These are phyloP conservation scores for Lipophrys pholis DNA, from an alignment of 2,113 vertebrate genomes.

Conservation along the genomic window DNA sequence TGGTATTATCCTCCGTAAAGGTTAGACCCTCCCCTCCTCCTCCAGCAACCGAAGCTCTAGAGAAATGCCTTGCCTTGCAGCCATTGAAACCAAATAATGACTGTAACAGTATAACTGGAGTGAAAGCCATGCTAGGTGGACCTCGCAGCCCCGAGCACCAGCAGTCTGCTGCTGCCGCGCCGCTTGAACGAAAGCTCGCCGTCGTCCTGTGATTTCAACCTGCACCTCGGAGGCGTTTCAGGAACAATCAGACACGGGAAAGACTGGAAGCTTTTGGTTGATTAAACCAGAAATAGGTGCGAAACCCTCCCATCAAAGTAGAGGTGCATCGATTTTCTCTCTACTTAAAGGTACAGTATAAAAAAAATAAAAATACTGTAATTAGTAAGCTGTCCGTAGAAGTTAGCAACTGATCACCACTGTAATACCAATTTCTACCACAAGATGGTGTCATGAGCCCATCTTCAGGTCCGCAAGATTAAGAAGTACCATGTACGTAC, in stretches of 20 bases:
- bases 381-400: too few relatives aligned
- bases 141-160: slow-evolving; percentile 7
- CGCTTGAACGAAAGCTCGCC: slow-evolving; percentile 23
- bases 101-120: slow-evolving; percentile 46
- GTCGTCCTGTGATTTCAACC: slow-evolving; percentile 40
- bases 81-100: slow-evolving; percentile 17
- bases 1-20: slow-evolving; percentile 20
- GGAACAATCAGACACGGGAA: slow-evolving; percentile 67
- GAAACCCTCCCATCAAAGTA: slow-evolving; percentile 8
- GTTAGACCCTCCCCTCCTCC: slow-evolving; percentile 11
- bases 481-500: too few relatives aligned
- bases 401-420: too few relatives aligned
- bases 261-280: slow-evolving; percentile 24
- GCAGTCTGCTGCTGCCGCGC: slow-evolving; percentile 10
- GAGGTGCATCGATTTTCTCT: not conserved
- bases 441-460: too few relatives aligned
- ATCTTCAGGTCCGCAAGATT: too few relatives aligned
- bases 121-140: slow-evolving; percentile 53
- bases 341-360: too few relatives aligned
- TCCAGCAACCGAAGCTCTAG: slow-evolving; percentile 65
- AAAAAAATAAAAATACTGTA: too few relatives aligned
- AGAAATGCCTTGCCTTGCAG: slow-evolving; percentile 30
- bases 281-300: not conserved
- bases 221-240: slow-evolving; percentile 46
- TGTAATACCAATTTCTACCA: too few relatives aligned